Evolutionary conservation across 2,888 invertebrate species (phyloP).

Genomic region (Napeogenes sylphis): DNA sequence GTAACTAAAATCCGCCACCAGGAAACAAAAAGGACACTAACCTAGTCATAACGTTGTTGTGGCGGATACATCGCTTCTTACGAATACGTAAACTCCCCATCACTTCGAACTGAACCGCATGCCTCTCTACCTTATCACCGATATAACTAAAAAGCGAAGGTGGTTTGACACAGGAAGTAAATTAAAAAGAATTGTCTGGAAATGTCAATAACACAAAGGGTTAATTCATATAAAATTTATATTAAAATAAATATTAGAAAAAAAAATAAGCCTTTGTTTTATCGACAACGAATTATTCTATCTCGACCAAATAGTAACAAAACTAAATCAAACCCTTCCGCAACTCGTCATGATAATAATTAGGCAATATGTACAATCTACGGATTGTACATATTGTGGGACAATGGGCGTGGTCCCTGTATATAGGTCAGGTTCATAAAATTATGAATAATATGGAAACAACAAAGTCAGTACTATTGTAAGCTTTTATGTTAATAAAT

Average conservation of each 20-base stretch:
- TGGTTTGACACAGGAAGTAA: background rate
- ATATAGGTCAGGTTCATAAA: slow-evolving; percentile 2
- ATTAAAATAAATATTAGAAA: no score
- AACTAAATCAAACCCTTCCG: no score
- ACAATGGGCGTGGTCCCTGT: background rate
- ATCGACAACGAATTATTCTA: no score
- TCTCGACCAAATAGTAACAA: no score
- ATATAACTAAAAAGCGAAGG: slow-evolving; percentile 60
- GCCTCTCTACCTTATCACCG: slow-evolving; percentile 69
- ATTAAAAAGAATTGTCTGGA: background rate
- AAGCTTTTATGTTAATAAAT: no score
- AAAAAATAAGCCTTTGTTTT: no score
- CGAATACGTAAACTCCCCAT: slow-evolving; percentile 61
- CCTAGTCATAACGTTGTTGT: slow-evolving; percentile 74
- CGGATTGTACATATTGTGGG: no score
- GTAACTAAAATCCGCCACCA: slow-evolving; percentile 37
- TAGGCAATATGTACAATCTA: background rate
- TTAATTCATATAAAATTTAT: no score
- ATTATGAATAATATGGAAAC: background rate
- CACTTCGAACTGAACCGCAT: slow-evolving; percentile 68
- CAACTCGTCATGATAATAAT: background rate
- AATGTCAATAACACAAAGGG: background rate
- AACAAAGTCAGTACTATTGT: background rate
- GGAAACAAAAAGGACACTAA: slow-evolving; percentile 44
- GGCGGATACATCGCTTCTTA: slow-evolving; percentile 67